These are phyloP conservation scores for Coenonympha arcania DNA, from an alignment of 2,888 invertebrate genomes.

Conservation along the genomic window DNA sequence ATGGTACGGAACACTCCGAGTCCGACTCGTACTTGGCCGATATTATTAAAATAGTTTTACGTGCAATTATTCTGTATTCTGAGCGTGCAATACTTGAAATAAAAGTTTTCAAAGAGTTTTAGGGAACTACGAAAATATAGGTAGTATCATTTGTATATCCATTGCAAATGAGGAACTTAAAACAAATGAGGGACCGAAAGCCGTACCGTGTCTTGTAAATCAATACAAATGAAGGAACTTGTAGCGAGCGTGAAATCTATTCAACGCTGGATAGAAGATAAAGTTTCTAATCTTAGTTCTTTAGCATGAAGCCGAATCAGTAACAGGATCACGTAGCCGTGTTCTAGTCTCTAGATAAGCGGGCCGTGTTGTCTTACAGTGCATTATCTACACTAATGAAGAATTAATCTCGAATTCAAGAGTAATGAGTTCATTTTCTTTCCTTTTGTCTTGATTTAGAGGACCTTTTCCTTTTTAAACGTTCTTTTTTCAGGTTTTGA, in stretches of 20 bases:
- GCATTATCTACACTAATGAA: slow-evolving; percentile 21
- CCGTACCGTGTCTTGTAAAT: slow-evolving; percentile 13
- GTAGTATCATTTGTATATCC: too few species aligned
- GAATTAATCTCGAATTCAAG: slow-evolving; percentile 13
- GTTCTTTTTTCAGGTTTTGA: background rate
- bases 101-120: too few species aligned
- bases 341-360: slow-evolving; percentile 19
- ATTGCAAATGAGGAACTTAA: background rate
- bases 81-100: too few species aligned
- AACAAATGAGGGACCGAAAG: background rate
- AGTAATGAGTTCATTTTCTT: slow-evolving; percentile 1
- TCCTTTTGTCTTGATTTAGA: background rate
- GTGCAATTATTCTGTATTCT: too few species aligned
- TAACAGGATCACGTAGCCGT: slow-evolving; percentile 25
- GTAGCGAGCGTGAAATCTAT: slow-evolving; percentile 23
- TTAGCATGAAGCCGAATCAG: slow-evolving; percentile 23
- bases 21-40: too few species aligned
- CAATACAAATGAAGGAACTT: slow-evolving; percentile 21
- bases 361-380: slow-evolving; percentile 15
- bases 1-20: too few species aligned
- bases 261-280: slow-evolving; percentile 17
- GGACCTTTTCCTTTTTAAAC: background rate
- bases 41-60: too few species aligned
- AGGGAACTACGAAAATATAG: too few species aligned
- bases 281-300: slow-evolving; percentile 23